A percentile compares a stretch with the other conserved stretches of the same genome.
Evolutionary conservation across 2,797 vertebrate genomes (phyloP).

Genomic region (Kryptopterus vitreolus): DNA sequence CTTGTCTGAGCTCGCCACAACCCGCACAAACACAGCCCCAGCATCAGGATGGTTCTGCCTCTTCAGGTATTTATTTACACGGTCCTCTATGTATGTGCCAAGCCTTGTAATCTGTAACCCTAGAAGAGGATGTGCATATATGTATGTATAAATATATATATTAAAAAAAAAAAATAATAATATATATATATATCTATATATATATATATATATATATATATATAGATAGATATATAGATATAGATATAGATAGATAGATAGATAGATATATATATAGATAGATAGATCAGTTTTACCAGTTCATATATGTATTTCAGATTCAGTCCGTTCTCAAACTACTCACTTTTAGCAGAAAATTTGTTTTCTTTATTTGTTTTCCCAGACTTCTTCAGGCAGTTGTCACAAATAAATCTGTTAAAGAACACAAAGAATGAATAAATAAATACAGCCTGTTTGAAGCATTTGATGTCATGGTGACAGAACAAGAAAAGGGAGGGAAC

Average conservation of each 20-base stretch:
- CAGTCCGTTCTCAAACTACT: not conserved
- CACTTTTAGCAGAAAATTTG: conserved; percentile 75
- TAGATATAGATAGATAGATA: no score
- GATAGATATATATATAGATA: no score
- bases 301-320: not conserved
- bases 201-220: not conserved
- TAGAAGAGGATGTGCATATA: not conserved
- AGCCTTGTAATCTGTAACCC: conserved; percentile 82
- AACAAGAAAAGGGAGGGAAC: not conserved
- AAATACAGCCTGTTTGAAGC: not conserved
- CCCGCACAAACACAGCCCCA: conserved; percentile 95
- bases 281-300: no score
- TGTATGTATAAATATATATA: no score
- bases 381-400: conserved; percentile 96
- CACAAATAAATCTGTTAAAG: conserved; percentile 61
- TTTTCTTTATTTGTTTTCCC: conserved; percentile 93
- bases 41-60: conserved; percentile 95
- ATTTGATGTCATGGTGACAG: not conserved
- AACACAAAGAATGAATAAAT: no score
- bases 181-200: no score
- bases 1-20: conserved; percentile 97
- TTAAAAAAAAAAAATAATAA: no score
- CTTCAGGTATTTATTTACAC: conserved; percentile 96
- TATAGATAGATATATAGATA: no score
- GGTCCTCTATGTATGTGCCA: conserved; percentile 93